Evolutionary conservation across 2,113 vertebrate genomes (phyloP), one percentile per base, ranked within the genome.

Genomic region (Aspidoscelis tigris): DNA sequence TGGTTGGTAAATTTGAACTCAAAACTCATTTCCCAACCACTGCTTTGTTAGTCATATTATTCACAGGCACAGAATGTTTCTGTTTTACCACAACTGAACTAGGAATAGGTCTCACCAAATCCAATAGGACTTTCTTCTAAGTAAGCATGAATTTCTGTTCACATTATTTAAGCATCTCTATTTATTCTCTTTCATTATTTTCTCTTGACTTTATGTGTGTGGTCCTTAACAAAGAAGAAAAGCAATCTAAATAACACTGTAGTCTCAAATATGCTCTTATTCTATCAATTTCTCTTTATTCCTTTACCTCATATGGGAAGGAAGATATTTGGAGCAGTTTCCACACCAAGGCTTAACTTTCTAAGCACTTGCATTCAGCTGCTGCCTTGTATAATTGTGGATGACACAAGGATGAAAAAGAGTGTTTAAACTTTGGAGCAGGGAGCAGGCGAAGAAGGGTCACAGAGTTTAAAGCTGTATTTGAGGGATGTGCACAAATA

Each of bases 221-320:
- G 14, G 22, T 44, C 44, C 41, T 71, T 78, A 44, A 84, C 43
- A 50, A 3, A 22, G 50, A 84, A 7, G 50, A 70, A 9, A 68
- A 65, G 14, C n/a, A 78, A 26, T 5, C 44, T 26, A 41, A 0
- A 6, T 55, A 26, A 41, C 10, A 44, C 1, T 0, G 0, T 41
- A 70, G 76, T 72, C 71, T 82, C 7, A 44, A 53, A 80, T n/a
- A 2, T 88, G 41, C 84, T 80, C 76, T 83, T 79, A 79, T 79
- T 78, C 55, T 88, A 66, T 3, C 0, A 53, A 5, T n/a, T 39
- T 47, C 3, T 39, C 3, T 71, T 55, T 61, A 55, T 11, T 44
- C n/a, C 75, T 22, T 2, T 11, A 33, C 33, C 33, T 33, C 33
- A 33, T 33, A 33, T 72, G 50, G 50, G 5, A 70, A 33, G 66